These are phyloP conservation scores for Pterostichus niger DNA, from an alignment of 2,888 invertebrate genomes.

Conservation along the genomic window DNA sequence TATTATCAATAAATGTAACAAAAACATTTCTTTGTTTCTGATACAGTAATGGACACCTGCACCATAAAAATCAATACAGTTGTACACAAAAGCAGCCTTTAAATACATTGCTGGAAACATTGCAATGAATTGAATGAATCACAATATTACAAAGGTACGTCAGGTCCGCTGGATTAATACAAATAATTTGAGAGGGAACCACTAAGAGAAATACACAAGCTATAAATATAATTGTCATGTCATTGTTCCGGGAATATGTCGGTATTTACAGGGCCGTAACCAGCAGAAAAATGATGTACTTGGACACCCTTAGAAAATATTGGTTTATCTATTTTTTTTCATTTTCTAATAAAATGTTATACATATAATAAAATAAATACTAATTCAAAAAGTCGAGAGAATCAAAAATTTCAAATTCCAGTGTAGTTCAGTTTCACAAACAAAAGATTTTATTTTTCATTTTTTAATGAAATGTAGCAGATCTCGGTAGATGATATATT, in stretches of 20 bases:
- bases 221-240: constrained; percentile 1
- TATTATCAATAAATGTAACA: neutral
- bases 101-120: neutral
- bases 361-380: too few relatives aligned
- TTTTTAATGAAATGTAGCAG: too few relatives aligned
- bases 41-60: neutral
- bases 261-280: neutral
- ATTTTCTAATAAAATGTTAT: too few relatives aligned
- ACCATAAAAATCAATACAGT: constrained; percentile 10
- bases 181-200: neutral
- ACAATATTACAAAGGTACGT: neutral
- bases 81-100: neutral
- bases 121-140: neutral
- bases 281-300: too few relatives aligned
- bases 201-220: neutral
- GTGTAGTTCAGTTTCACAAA: too few relatives aligned
- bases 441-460: too few relatives aligned
- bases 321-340: too few relatives aligned
- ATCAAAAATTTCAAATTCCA: too few relatives aligned
- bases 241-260: neutral
- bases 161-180: neutral
- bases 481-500: too few relatives aligned
- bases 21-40: neutral
- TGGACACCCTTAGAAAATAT: too few relatives aligned
- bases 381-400: too few relatives aligned